These are phyloP conservation scores for Drosophila willistoni DNA, from an alignment of 1,140 invertebrate species.

Conservation along the genomic window DNA sequence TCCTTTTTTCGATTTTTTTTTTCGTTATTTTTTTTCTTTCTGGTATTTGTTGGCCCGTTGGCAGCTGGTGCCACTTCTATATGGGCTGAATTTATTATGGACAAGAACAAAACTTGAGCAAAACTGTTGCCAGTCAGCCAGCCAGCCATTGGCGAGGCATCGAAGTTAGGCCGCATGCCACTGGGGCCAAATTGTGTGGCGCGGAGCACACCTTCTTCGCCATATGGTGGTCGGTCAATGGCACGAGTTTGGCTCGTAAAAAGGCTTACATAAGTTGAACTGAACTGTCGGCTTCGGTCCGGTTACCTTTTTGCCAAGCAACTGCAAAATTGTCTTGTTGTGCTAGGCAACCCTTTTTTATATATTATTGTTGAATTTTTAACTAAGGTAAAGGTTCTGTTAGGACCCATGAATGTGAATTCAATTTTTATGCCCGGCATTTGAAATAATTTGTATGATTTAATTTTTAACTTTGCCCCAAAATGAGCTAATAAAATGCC, in stretches of 20 bases:
- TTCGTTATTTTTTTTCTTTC: constrained; percentile 6
- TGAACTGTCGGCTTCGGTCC: constrained; percentile 14
- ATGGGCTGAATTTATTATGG: constrained; percentile 78
- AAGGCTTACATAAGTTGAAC: constrained; percentile 66
- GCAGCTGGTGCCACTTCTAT: constrained; percentile 79
- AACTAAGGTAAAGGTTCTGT: constrained; percentile 41
- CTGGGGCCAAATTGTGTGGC: constrained; percentile 43
- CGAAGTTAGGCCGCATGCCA: constrained; percentile 48
- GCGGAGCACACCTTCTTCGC: constrained; percentile 64
- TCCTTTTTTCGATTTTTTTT: constrained; percentile 15
- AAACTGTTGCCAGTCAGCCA: constrained; percentile 44
- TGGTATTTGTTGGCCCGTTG: constrained; percentile 61
- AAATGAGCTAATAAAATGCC: constrained; percentile 70
- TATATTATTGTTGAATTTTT: constrained; percentile 40
- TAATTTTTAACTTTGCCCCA: constrained; percentile 65
- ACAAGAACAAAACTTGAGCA: constrained; percentile 65
- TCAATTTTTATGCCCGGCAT: constrained; percentile 65
- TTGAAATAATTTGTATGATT: constrained; percentile 80
- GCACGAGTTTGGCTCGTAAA: constrained; percentile 78
- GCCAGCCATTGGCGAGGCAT: constrained; percentile 18
- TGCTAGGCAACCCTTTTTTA: constrained; percentile 68
- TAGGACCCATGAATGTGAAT: constrained; percentile 56
- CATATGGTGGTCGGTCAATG: constrained; percentile 65
- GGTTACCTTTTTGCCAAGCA: constrained; percentile 76
- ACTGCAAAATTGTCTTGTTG: constrained; percentile 79